Conservation (phyloP, 2,113 vertebrate species). For the Hirundichthys speculiger region DNA sequence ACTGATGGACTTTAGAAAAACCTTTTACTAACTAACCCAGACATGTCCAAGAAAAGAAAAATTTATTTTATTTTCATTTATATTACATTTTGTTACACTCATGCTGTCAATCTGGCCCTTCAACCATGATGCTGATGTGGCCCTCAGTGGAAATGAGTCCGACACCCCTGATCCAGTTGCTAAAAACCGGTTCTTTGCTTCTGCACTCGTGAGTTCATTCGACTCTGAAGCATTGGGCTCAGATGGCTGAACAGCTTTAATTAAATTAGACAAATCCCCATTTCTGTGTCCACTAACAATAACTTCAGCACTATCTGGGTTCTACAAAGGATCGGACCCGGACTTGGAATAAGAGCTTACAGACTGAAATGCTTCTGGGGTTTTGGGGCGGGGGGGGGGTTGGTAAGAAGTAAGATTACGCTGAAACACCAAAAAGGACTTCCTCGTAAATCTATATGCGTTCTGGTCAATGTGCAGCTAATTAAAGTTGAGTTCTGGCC, state of each 20-base stretch:
- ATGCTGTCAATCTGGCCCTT: no score
- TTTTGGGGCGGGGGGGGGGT: no score
- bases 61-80: no score
- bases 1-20: no score
- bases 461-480: constrained; percentile 62
- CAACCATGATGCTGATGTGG: no score
- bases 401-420: constrained; percentile 67
- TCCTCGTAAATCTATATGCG: constrained; percentile 60
- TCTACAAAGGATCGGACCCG: constrained; percentile 39
- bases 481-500: constrained; percentile 57
- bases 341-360: constrained; percentile 59
- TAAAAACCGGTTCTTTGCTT: no score
- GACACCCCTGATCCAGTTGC: no score
- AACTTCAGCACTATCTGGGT: constrained; percentile 55
- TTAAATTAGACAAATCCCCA: constrained; percentile 64
- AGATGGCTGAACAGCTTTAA: constrained; percentile 44
- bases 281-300: constrained; percentile 66
- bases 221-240: background rate
- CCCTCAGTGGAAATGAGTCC: no score
- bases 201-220: no score
- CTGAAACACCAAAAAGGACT: constrained; percentile 64
- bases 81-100: no score
- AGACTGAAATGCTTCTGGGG: constrained; percentile 48
- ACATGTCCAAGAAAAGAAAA: no score
- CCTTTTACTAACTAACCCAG: no score